These are phyloP conservation scores for Rhinopomastus cyanomelas DNA, from an alignment of 2,113 vertebrate genomes.

Conservation along the genomic window DNA sequence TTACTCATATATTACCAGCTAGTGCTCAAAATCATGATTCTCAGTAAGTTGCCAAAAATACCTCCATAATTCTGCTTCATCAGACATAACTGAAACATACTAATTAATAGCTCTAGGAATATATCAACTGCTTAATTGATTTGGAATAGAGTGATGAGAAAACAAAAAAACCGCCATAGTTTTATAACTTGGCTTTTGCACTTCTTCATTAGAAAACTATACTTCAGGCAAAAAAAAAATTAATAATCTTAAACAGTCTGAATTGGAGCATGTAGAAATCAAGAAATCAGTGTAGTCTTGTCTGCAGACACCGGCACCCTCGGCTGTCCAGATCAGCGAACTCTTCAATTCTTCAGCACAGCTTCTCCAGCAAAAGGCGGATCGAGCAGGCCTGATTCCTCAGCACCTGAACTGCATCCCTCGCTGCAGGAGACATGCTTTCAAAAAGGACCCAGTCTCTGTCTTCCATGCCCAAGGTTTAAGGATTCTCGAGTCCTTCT, in stretches of 20 bases:
- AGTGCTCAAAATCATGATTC: background rate
- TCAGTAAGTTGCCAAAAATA: background rate
- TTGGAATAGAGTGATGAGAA: background rate
- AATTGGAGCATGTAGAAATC: background rate
- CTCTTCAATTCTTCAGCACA: too few relatives aligned
- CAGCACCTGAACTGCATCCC: too few relatives aligned
- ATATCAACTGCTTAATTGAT: conserved; percentile 11
- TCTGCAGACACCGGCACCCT: too few relatives aligned
- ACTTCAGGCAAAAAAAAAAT: background rate
- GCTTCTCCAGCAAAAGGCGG: too few relatives aligned
- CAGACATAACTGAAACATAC: conserved; percentile 16
- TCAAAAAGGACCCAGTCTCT: too few relatives aligned
- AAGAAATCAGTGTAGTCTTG: background rate
- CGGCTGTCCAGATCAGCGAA: too few relatives aligned
- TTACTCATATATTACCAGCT: background rate
- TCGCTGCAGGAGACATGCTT: too few relatives aligned
- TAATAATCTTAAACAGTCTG: background rate
- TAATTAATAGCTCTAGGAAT: conserved; percentile 44
- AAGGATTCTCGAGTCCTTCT: too few relatives aligned
- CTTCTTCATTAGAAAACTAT: background rate
- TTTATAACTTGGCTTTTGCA: background rate
- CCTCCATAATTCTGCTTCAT: background rate
- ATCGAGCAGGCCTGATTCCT: too few relatives aligned
- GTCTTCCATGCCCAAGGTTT: too few relatives aligned
- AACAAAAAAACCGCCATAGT: background rate